These are phyloP conservation scores for Spilosoma lubricipeda DNA, from an alignment of 2,888 invertebrate species.

Conservation along the genomic window DNA sequence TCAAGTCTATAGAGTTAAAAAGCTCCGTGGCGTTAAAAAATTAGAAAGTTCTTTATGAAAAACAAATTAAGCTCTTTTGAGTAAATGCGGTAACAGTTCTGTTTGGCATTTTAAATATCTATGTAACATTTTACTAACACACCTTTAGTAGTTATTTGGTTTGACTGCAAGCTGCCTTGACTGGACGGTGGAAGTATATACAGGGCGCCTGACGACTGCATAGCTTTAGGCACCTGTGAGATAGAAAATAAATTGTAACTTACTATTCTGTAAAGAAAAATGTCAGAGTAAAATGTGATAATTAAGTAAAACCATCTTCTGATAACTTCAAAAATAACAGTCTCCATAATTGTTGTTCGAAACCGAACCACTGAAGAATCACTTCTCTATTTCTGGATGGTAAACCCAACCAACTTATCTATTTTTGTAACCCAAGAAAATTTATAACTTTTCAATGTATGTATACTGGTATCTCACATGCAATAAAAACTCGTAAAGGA, in stretches of 20 bases:
- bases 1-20: no score
- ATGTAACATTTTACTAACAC: conserved; percentile 19
- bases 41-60: no score
- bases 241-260: not conserved
- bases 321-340: not conserved
- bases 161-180: conserved; percentile 70
- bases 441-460: no score
- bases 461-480: no score
- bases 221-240: conserved; percentile 75
- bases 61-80: no score
- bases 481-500: no score
- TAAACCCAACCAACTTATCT: not conserved
- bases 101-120: no score
- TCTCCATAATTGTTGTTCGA: no score
- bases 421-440: not conserved
- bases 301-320: not conserved
- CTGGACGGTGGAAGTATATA: conserved; percentile 78
- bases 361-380: no score
- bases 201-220: conserved; percentile 70
- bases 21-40: no score
- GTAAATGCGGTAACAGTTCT: no score
- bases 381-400: not conserved
- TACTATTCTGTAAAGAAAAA: not conserved
- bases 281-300: not conserved
- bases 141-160: conserved; percentile 80